Percentiles rank a stretch among this genome's conserved stretches.
These are phyloP conservation scores for Hemibagrus wyckioides DNA, from an alignment of 2,113 vertebrate species.

Conservation along the genomic window DNA sequence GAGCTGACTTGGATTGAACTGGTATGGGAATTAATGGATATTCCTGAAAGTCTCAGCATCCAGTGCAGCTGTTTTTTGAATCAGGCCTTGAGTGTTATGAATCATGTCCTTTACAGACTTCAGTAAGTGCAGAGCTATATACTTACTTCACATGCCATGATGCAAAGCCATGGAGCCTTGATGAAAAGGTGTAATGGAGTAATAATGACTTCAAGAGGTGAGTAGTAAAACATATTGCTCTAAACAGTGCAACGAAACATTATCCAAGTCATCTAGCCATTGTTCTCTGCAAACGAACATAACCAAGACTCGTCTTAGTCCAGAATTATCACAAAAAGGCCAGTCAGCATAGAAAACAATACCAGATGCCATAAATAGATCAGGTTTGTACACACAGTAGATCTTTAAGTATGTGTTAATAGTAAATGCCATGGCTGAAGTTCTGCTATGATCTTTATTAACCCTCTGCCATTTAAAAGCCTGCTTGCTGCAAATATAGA, in stretches of 20 bases:
- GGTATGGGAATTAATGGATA: no score
- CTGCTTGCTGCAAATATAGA: not conserved
- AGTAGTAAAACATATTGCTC: not conserved
- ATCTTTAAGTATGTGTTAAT: not conserved
- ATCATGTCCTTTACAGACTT: not conserved
- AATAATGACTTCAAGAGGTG: not conserved
- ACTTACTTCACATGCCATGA: not conserved
- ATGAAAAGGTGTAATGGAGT: not conserved
- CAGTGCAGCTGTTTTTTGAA: not conserved
- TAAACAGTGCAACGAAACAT: not conserved
- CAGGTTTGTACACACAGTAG: not conserved
- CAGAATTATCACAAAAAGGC: not conserved
- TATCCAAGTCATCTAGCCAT: not conserved
- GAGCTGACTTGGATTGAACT: no score
- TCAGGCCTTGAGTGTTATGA: not conserved
- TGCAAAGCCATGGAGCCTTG: not conserved
- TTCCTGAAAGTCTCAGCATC: not conserved
- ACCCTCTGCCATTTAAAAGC: not conserved
- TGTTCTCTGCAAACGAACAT: not conserved
- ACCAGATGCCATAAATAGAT: not conserved
- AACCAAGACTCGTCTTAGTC: not conserved
- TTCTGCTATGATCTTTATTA: constrained; percentile 11
- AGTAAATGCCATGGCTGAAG: not conserved
- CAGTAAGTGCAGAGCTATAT: not conserved
- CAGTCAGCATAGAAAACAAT: not conserved